Evolutionary conservation across 2,113 vertebrate species (phyloP).

Genomic region (Ovis aries): DNA sequence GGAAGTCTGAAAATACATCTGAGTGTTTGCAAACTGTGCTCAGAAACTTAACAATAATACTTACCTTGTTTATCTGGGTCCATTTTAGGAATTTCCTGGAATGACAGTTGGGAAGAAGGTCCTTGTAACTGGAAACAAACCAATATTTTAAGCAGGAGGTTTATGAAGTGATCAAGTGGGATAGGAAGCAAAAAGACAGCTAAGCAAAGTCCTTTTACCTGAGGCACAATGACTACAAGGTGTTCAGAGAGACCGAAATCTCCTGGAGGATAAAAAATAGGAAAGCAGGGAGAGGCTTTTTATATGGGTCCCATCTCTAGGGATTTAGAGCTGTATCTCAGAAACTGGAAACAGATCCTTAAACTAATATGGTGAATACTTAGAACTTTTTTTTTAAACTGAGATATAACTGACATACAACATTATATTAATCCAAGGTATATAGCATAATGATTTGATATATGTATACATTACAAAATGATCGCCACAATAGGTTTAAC

Average conservation of each 20-base stretch:
- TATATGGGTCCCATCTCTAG: no score
- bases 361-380: not conserved
- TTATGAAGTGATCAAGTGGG: not conserved
- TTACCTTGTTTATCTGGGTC: slow-evolving; percentile 74
- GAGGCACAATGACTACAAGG: not conserved
- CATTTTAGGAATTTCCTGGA: slow-evolving; percentile 61
- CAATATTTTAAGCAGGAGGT: slow-evolving; percentile 29
- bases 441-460: not conserved
- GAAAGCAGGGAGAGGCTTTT: not conserved
- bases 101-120: slow-evolving; percentile 33
- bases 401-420: not conserved
- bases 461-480: not conserved
- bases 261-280: not conserved
- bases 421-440: not conserved
- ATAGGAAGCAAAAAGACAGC: not conserved
- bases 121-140: slow-evolving; percentile 58
- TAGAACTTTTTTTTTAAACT: not conserved
- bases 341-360: not conserved
- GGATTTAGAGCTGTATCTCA: not conserved
- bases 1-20: slow-evolving; percentile 23
- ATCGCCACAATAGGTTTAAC: not conserved
- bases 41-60: slow-evolving; percentile 9
- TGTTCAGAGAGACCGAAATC: not conserved
- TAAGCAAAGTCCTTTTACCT: not conserved
- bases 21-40: not conserved